Conservation (phyloP, 2,113 vertebrate genomes). For the Clarias magur region DNA sequence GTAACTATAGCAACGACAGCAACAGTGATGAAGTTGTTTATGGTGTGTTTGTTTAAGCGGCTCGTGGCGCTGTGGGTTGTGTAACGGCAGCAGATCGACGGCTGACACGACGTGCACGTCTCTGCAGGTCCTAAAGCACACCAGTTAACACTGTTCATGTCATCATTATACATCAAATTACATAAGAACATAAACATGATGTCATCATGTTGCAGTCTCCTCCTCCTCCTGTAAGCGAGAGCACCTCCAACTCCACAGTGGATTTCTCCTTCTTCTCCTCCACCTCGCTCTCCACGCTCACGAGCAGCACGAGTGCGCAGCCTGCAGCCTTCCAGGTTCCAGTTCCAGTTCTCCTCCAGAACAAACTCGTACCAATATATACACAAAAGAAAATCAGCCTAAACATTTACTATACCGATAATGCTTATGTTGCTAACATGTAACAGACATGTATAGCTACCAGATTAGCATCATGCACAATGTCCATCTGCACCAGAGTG, state of each 20-base stretch:
- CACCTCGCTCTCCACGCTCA: slow-evolving; percentile 57
- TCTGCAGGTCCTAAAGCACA: slow-evolving; percentile 59
- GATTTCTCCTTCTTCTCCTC: slow-evolving; percentile 68
- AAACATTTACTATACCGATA: not conserved
- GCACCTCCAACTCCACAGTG: slow-evolving; percentile 55
- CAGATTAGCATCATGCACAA: not conserved
- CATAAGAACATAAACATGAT: not conserved
- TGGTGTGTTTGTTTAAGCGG: slow-evolving; percentile 66
- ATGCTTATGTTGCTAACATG: not conserved
- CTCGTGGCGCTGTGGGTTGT: slow-evolving; percentile 76
- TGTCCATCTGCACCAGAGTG: not conserved
- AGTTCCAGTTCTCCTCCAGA: slow-evolving; percentile 6
- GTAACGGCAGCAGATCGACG: slow-evolving; percentile 56
- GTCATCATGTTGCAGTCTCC: slow-evolving; percentile 5
- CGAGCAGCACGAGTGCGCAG: slow-evolving; percentile 48
- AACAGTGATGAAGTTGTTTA: not conserved
- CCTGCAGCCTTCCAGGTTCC: slow-evolving; percentile 59
- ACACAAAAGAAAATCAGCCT: not conserved
- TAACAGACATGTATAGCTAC: not conserved
- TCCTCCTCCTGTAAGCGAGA: slow-evolving; percentile 56
- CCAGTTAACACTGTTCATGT: not conserved
- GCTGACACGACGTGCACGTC: slow-evolving; percentile 47
- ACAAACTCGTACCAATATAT: not conserved
- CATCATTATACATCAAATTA: not conserved
- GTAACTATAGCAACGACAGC: not conserved